A percentile compares a stretch with the other conserved stretches of the same genome.
Evolutionary conservation across 2,888 invertebrate species (phyloP).

Genomic region (Melipona beecheii): DNA sequence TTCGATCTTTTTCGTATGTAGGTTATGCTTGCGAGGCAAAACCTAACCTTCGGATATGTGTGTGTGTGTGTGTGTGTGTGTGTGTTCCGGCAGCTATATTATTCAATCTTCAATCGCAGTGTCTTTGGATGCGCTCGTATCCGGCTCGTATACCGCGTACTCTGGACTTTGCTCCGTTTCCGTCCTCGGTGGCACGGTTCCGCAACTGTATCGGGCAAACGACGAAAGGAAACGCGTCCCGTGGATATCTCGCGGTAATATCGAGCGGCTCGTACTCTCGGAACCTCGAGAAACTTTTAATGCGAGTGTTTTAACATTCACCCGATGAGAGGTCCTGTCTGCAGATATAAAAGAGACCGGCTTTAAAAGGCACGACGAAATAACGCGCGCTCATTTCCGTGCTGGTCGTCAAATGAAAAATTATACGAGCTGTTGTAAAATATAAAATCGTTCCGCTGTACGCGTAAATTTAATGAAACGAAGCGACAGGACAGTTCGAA

Average conservation of each 20-base stretch:
- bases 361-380: neutral
- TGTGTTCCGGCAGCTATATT: slow-evolving; percentile 50
- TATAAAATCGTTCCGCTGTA: slow-evolving; percentile 12
- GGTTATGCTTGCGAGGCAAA: slow-evolving; percentile 62
- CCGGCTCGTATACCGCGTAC: neutral
- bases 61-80: too few relatives aligned
- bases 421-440: slow-evolving; percentile 8
- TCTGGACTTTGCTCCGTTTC: neutral
- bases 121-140: slow-evolving; percentile 28
- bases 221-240: neutral
- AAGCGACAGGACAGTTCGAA: neutral
- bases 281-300: slow-evolving; percentile 2
- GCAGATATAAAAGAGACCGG: neutral
- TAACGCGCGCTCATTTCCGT: neutral
- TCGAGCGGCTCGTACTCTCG: neutral
- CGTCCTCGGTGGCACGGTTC: neutral
- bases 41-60: slow-evolving; percentile 4
- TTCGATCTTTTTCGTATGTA: slow-evolving; percentile 54
- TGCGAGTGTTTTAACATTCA: slow-evolving; percentile 9
- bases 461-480: slow-evolving; percentile 16
- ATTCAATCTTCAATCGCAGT: slow-evolving; percentile 58
- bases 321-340: slow-evolving; percentile 9
- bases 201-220: neutral
- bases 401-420: neutral
- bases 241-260: neutral